Conservation (phyloP, 2,797 vertebrate species). For the Notolepis coatsorum region DNA sequence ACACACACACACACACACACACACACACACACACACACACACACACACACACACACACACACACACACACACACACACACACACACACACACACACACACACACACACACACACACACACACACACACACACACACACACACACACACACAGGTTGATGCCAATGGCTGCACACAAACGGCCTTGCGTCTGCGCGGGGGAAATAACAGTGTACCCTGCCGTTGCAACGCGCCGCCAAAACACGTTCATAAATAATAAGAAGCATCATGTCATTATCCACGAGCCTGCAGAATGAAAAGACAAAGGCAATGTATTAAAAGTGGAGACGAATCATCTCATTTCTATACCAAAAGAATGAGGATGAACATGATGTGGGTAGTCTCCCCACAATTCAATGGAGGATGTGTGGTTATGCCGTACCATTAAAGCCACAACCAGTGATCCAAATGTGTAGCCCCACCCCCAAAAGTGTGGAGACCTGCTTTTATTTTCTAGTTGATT, state of each 20-base stretch:
- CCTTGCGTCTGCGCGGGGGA: constrained; percentile 26
- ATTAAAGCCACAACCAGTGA: no score
- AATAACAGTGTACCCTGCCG: constrained; percentile 35
- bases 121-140: constrained; percentile 3
- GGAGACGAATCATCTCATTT: no score
- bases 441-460: no score
- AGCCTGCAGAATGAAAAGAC: constrained; percentile 18
- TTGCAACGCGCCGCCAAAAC: constrained; percentile 39
- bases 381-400: no score
- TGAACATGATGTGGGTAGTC: no score
- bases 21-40: constrained; percentile 1
- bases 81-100: constrained; percentile 20
- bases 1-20: constrained; percentile 22
- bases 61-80: constrained; percentile 13
- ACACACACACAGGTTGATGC: constrained; percentile 26
- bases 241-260: constrained; percentile 51
- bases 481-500: no score
- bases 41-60: neutral
- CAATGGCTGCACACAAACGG: constrained; percentile 4
- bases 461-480: no score
- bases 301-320: constrained; percentile 10
- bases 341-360: no score
- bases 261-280: constrained; percentile 23
- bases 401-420: no score
- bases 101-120: neutral